Evolutionary conservation across 2,888 invertebrate species (phyloP).

Genomic region (Amphipyra berbera): DNA sequence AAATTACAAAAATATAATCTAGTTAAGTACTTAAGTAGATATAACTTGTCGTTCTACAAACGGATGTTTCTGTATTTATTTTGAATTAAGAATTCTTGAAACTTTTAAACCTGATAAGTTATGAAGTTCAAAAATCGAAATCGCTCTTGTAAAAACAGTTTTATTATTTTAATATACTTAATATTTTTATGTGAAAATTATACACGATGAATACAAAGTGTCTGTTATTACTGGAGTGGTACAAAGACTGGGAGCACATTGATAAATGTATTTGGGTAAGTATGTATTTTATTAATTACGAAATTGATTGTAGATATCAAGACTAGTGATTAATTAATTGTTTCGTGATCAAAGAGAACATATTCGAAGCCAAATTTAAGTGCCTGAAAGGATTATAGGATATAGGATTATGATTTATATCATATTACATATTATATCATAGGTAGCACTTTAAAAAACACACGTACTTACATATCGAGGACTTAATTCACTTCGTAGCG

Average conservation of each 20-base stretch:
- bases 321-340: not conserved
- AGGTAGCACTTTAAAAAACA: too few species aligned
- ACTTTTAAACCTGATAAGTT: not conserved
- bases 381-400: not conserved
- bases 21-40: too few species aligned
- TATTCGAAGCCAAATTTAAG: not conserved
- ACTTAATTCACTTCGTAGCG: too few species aligned
- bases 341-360: not conserved
- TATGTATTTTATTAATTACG: constrained; percentile 29
- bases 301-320: constrained; percentile 8
- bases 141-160: too few species aligned
- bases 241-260: constrained; percentile 81
- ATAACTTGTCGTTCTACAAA: not conserved
- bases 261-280: constrained; percentile 84
- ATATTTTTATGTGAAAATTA: not conserved
- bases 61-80: constrained; percentile 1
- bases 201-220: constrained; percentile 68
- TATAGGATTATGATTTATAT: too few species aligned
- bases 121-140: constrained; percentile 43
- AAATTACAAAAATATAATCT: too few species aligned
- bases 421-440: too few species aligned
- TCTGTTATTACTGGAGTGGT: constrained; percentile 79
- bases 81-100: constrained; percentile 32
- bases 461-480: too few species aligned
- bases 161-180: too few species aligned